Evolutionary conservation across 2,797 vertebrate species (phyloP).

Genomic region (Alectoris magna): DNA sequence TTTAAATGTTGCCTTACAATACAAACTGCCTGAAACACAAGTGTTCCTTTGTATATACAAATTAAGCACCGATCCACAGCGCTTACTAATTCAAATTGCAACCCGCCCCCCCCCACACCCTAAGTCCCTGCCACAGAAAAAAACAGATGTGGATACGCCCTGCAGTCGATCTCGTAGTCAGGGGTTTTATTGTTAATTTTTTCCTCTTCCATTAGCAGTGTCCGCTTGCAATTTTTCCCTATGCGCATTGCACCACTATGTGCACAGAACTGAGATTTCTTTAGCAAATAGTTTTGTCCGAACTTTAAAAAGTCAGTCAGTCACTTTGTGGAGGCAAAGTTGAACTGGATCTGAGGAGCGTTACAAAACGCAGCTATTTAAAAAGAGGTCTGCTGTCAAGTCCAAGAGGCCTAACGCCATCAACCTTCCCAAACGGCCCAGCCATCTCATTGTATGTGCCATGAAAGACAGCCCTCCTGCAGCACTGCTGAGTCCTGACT

Average conservation of each 20-base stretch:
- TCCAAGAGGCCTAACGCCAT: background rate
- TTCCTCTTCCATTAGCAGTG: background rate
- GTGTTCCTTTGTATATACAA: slow-evolving; percentile 74
- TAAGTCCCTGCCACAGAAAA: slow-evolving; percentile 28
- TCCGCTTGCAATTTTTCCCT: slow-evolving; percentile 18
- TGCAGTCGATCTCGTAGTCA: slow-evolving; percentile 35
- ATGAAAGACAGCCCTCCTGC: background rate
- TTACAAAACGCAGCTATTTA: slow-evolving; percentile 2
- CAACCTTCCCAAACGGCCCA: background rate
- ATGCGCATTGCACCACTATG: slow-evolving; percentile 9
- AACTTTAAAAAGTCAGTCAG: background rate
- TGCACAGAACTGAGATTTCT: slow-evolving; percentile 44
- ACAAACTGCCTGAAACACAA: slow-evolving; percentile 69
- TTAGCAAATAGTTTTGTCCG: background rate
- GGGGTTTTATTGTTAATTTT: background rate
- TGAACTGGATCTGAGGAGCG: background rate
- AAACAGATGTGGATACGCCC: slow-evolving; percentile 42
- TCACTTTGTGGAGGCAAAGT: slow-evolving; percentile 23
- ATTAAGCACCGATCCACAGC: slow-evolving; percentile 79
- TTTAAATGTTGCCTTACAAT: slow-evolving; percentile 72
- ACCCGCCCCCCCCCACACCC: background rate
- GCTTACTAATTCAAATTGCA: slow-evolving; percentile 60
- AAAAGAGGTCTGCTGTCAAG: slow-evolving; percentile 20
- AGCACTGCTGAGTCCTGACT: background rate
- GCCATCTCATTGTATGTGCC: rapidly evolving